phyloP scores from a whole-genome alignment of 2,113 vertebrate genomes.

The Mobula hypostoma region DNA sequence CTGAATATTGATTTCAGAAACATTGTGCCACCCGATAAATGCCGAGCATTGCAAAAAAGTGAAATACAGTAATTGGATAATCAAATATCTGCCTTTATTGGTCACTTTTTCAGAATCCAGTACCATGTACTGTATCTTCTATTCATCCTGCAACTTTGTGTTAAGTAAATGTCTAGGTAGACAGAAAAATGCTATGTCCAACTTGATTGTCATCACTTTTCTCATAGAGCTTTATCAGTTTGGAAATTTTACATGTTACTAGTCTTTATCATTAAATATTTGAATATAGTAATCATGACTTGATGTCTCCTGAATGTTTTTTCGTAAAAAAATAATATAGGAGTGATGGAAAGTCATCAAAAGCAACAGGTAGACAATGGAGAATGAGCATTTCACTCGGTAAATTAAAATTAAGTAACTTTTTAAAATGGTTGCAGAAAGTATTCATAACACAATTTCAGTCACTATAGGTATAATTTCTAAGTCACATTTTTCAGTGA shows the following conservation, averaged over 20 bases:
- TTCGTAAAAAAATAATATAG: background rate
- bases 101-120: background rate
- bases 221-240: background rate
- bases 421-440: background rate
- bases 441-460: background rate
- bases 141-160: background rate
- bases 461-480: background rate
- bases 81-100: background rate
- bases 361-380: background rate
- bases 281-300: background rate
- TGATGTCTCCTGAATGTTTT: background rate
- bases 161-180: background rate
- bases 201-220: background rate
- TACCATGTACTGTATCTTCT: background rate
- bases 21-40: background rate
- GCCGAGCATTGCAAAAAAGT: background rate
- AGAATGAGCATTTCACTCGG: background rate
- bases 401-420: background rate
- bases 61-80: background rate
- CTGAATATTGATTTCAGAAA: background rate
- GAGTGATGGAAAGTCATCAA: background rate
- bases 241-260: background rate
- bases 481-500: background rate
- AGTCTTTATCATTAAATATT: background rate
- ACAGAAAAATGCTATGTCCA: background rate